Conservation (phyloP, 2,797 vertebrate genomes). For the Todus mexicanus region DNA sequence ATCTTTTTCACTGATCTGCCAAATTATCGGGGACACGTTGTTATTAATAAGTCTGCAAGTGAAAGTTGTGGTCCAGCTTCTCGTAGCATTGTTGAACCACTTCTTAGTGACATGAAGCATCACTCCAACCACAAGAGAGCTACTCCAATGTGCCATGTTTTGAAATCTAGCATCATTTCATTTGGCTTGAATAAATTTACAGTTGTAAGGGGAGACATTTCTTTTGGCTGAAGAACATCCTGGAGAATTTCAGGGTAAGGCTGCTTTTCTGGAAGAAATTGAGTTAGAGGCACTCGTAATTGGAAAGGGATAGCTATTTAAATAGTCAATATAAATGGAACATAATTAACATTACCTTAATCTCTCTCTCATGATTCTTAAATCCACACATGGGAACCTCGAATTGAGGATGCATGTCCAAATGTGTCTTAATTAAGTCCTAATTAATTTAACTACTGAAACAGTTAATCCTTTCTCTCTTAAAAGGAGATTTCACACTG, state of each 20-base stretch:
- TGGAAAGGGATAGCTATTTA: not conserved
- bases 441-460: slow-evolving; percentile 21
- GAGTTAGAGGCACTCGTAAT: not conserved
- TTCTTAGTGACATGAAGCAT: not conserved
- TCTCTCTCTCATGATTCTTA: slow-evolving; percentile 5
- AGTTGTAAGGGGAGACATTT: not conserved
- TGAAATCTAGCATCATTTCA: not conserved
- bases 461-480: not conserved
- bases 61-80: not conserved
- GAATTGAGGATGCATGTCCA: slow-evolving; percentile 1
- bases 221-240: not conserved
- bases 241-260: not conserved
- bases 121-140: not conserved
- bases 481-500: not conserved
- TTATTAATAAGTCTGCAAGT: not conserved
- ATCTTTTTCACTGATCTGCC: not conserved
- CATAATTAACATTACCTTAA: slow-evolving; percentile 21
- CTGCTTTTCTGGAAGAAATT: not conserved
- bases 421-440: slow-evolving; percentile 26
- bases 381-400: slow-evolving; percentile 6
- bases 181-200: not conserved
- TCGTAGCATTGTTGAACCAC: not conserved
- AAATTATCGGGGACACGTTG: accelerated
- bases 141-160: not conserved
- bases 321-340: slow-evolving; percentile 1